Conservation (phyloP, 2,888 invertebrate genomes). For the Lepidochitona cinerea region DNA sequence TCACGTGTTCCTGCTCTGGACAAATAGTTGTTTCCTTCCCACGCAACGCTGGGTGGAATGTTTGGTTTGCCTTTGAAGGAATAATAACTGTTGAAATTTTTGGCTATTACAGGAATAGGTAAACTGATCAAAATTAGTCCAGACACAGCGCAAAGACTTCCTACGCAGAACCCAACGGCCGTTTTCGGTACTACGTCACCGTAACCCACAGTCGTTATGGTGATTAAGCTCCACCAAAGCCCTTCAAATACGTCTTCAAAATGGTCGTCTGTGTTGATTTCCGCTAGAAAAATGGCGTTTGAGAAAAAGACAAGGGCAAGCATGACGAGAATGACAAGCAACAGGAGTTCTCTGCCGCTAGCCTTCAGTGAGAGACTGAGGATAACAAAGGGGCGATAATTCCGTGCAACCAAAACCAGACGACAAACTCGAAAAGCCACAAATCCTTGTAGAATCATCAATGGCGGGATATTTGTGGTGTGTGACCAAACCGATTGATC, state of each 20-base stretch:
- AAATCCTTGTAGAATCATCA: conserved; percentile 35
- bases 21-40: not conserved
- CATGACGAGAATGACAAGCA: conserved; percentile 40
- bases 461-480: conserved; percentile 15
- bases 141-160: not conserved
- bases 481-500: conserved; percentile 32
- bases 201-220: conserved; percentile 39
- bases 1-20: not conserved
- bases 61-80: not conserved
- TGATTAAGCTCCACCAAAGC: conserved; percentile 48
- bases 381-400: conserved; percentile 42
- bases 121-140: not conserved
- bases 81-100: not conserved
- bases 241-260: conserved; percentile 39
- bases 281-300: conserved; percentile 41
- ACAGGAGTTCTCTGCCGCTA: conserved; percentile 39
- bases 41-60: not conserved
- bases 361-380: conserved; percentile 41
- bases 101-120: not conserved
- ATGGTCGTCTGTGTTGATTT: conserved; percentile 26
- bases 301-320: conserved; percentile 42
- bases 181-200: not conserved
- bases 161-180: not conserved
- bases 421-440: conserved; percentile 44
- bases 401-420: conserved; percentile 40